Evolutionary conservation across 2,888 invertebrate species (phyloP).

Genomic region (Calliphora vomitoria): DNA sequence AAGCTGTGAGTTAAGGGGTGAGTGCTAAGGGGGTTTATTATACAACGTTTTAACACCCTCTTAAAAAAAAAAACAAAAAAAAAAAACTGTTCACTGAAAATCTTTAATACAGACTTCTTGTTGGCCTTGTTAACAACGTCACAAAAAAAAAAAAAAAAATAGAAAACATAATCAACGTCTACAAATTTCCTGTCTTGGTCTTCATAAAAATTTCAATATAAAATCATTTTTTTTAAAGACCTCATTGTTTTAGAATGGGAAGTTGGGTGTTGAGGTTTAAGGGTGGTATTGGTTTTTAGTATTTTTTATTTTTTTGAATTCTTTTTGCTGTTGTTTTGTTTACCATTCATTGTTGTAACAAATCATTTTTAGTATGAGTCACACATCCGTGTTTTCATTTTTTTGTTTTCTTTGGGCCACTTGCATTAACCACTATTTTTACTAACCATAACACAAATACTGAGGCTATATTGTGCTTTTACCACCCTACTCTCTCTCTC

Average conservation of each 20-base stretch:
- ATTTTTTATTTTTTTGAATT: background rate
- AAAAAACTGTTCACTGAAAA: constrained; percentile 6
- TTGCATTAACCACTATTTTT: constrained; percentile 44
- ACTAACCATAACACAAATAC: constrained; percentile 32
- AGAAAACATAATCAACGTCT: constrained; percentile 50
- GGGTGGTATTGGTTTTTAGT: constrained; percentile 55
- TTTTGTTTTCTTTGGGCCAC: constrained; percentile 37
- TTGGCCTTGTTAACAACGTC: constrained; percentile 28
- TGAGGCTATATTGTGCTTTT: constrained; percentile 6
- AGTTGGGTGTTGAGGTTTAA: background rate
- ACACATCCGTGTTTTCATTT: constrained; percentile 31
- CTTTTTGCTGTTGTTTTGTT: constrained; percentile 4
- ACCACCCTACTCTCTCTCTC: constrained; percentile 12
- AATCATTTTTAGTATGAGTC: constrained; percentile 69
- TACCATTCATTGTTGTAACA: constrained; percentile 51
- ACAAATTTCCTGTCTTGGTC: constrained; percentile 62
- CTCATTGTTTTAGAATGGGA: background rate
- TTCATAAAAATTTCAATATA: constrained; percentile 59
- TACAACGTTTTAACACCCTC: constrained; percentile 44
- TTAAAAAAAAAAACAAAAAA: too few relatives aligned
- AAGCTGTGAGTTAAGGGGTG: background rate
- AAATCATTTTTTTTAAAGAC: constrained; percentile 46
- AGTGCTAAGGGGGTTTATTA: constrained; percentile 10
- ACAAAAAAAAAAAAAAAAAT: background rate
- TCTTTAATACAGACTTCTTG: constrained; percentile 2